phyloP scores from a whole-genome alignment of 1,140 invertebrate genomes.

The Brachionus plicatilis region DNA sequence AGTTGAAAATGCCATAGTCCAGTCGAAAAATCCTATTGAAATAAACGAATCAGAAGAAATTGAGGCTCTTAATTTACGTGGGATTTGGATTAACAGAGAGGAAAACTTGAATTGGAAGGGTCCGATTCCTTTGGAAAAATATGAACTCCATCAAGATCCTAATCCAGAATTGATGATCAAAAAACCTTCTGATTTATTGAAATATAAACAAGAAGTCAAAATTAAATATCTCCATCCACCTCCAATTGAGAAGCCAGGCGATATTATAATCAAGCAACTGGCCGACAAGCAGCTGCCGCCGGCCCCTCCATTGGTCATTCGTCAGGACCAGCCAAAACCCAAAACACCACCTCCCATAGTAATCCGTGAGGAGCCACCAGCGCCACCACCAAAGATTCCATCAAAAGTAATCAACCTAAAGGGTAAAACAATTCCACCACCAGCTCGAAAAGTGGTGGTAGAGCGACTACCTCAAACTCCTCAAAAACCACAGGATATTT shows the following conservation, averaged over 20 bases:
- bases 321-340: not conserved
- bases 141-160: constrained; percentile 1
- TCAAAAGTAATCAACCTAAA: not conserved
- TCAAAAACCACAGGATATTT: constrained; percentile 5
- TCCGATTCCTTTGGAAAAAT: constrained; percentile 13
- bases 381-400: constrained; percentile 29
- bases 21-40: not conserved
- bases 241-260: not conserved
- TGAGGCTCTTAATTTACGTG: not conserved
- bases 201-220: constrained; percentile 23
- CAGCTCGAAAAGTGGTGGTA: constrained; percentile 34
- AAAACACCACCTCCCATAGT: not conserved
- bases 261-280: constrained; percentile 15
- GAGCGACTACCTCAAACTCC: constrained; percentile 23
- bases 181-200: constrained; percentile 2
- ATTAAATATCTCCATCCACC: constrained; percentile 29
- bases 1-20: not conserved
- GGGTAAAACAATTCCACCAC: constrained; percentile 29
- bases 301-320: constrained; percentile 9
- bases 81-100: not conserved
- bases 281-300: not conserved
- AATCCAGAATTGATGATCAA: constrained; percentile 16
- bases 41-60: not conserved
- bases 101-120: constrained; percentile 31
- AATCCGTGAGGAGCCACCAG: not conserved